These are phyloP conservation scores for Cladorhizidae sp. DNA, from an alignment of 37 sponge, comb jelly and placozoan genomes.

Conservation along the genomic window DNA sequence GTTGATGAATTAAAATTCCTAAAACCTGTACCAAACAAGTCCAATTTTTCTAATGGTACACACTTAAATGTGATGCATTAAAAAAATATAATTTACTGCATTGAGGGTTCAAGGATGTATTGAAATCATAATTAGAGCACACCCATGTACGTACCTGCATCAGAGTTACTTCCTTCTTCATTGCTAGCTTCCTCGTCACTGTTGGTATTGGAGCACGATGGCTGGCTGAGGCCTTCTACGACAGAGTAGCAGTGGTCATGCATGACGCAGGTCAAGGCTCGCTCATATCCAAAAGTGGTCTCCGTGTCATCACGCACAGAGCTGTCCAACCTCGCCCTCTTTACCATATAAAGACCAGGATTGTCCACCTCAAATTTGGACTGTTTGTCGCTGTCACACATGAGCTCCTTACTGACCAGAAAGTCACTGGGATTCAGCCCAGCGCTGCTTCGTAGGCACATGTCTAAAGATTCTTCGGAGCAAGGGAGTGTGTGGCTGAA, in stretches of 20 bases:
- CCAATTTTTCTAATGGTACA: too few species aligned
- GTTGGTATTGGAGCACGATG: background rate
- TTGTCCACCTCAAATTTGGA: background rate
- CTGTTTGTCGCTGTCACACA: background rate
- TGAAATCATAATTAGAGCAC: too few species aligned
- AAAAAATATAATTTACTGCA: too few species aligned
- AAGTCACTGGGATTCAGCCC: too few species aligned
- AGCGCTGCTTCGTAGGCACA: too few species aligned
- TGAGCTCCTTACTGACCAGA: too few species aligned
- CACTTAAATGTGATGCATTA: too few species aligned
- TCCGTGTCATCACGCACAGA: background rate
- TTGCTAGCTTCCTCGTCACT: constrained; percentile 19
- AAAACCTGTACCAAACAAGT: too few species aligned
- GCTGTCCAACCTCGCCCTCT: constrained; percentile 1
- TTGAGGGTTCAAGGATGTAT: too few species aligned
- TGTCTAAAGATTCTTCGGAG: too few species aligned
- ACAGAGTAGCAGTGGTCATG: constrained; percentile 48
- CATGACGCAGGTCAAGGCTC: constrained; percentile 22
- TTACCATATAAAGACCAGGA: background rate
- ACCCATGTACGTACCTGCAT: constrained; percentile 45
- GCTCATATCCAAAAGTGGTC: background rate
- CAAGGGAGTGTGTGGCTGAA: background rate
- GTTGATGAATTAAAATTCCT: too few species aligned
- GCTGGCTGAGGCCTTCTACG: background rate
- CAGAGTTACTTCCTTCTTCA: constrained; percentile 33